Base-by-base conservation (phyloP, 2,888 invertebrate species). In the Oscheius sp. region DNA sequence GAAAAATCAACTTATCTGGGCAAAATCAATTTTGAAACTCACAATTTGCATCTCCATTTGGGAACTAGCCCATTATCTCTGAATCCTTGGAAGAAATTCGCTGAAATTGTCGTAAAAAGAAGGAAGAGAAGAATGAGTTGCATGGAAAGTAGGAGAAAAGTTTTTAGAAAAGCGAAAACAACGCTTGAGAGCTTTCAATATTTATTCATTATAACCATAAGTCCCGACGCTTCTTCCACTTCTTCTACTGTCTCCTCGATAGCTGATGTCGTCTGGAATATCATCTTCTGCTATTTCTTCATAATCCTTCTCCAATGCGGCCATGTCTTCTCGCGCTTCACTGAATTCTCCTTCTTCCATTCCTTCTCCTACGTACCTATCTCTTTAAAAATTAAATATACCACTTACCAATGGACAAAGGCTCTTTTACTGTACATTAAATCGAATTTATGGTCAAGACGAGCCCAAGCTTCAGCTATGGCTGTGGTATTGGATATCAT, bases 391-490 rank as follows among this genome's bases (percentile, higher is more conserved):
- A 86, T 12, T 3, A 38, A 49, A 6, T 28, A 17, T 9, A 4
- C 8, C 22, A 26, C 50, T 12, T 50, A 50, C 80, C 80, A 78
- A 67, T 79, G 79, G 28, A 79, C 79, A 70, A 79, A 79, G 51
- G 79, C 79, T 17, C 79, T 89, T 86, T 93, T 92, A 67, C 90
- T 89, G 83, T 91, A 93, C 91, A 94, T 92, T 51, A 92, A 87
- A 68, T 91, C 91, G 86, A 91, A 81, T 87, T 94, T 94, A 80
- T 90, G 90, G 81, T 91, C 90, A 26, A 94, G 88, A 63, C 91
- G 90, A 68, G 91, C 91, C 92, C 94, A 94, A 57, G 94, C 94
- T 84, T 93, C 92, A 14, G 92, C 91, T 84, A 94, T 93, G 78
- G 94, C 93, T 17, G 94, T 95, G 5, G 94, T 94, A 88, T 95